phyloP scores from a whole-genome alignment of 1,140 invertebrate genomes.

The Trichoplusia ni region DNA sequence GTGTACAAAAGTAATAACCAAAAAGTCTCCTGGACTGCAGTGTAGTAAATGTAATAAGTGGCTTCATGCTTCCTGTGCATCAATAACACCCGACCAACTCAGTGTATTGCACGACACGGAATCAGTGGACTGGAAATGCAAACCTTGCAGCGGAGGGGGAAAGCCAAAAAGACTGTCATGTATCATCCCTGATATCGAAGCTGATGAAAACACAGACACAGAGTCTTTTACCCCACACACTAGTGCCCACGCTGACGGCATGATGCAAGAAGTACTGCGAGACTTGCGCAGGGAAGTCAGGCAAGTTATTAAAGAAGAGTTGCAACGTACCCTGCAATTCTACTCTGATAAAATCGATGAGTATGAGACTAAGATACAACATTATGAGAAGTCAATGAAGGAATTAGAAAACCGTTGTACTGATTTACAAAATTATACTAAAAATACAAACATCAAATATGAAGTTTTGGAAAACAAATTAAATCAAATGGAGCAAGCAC shows the following conservation, averaged over 20 bases:
- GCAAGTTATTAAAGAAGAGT: neutral
- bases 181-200: neutral
- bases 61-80: neutral
- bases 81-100: neutral
- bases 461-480: neutral
- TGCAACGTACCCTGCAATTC: neutral
- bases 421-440: neutral
- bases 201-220: neutral
- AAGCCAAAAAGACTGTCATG: neutral
- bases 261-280: neutral
- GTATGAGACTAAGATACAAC: neutral
- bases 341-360: conserved; percentile 11
- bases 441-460: neutral
- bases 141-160: neutral
- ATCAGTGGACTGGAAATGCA: neutral
- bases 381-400: neutral
- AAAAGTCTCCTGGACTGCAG: neutral
- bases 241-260: too few relatives aligned
- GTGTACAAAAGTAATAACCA: neutral
- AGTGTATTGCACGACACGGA: neutral
- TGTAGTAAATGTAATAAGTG: neutral
- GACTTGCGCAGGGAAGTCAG: neutral
- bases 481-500: neutral
- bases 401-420: neutral
- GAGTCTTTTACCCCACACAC: neutral